phyloP scores from a whole-genome alignment of 2,888 invertebrate species.

The Apotomis capreana region DNA sequence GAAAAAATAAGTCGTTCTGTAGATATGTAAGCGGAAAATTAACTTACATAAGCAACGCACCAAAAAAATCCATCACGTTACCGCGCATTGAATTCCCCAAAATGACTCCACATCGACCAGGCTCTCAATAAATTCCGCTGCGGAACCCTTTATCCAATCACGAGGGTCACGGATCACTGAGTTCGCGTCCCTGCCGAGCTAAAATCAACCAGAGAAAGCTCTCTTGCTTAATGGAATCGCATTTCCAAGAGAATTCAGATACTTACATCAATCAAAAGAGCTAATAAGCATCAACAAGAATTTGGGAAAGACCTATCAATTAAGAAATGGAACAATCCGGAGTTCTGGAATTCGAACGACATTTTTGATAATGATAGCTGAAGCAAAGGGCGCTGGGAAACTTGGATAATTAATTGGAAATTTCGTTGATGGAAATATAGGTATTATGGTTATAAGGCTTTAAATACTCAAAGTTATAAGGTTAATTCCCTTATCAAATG shows the following conservation, averaged over 20 bases:
- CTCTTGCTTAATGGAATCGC: conserved; percentile 45
- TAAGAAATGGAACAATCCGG: conserved; percentile 29
- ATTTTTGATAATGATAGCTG: conserved; percentile 11
- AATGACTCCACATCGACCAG: conserved; percentile 40
- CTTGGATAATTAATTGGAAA: neutral
- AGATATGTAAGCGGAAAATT: no score
- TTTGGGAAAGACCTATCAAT: conserved; percentile 31
- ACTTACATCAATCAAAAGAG: conserved; percentile 36
- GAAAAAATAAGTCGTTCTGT: no score
- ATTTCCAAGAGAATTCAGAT: conserved; percentile 39
- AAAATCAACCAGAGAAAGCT: conserved; percentile 62
- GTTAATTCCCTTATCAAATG: no score
- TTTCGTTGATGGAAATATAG: neutral
- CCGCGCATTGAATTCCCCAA: conserved; percentile 28
- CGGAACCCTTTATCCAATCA: conserved; percentile 75
- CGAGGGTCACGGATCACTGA: conserved; percentile 66
- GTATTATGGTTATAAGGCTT: neutral
- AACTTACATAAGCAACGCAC: neutral
- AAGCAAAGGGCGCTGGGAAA: neutral
- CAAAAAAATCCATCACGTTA: conserved; percentile 18
- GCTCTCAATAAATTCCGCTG: conserved; percentile 51
- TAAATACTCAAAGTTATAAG: no score
- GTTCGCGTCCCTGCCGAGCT: conserved; percentile 52
- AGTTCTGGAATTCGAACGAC: conserved; percentile 12
- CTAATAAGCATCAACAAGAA: conserved; percentile 36